A percentile compares a stretch with the other conserved stretches of the same genome.
Evolutionary conservation across 2,888 invertebrate genomes (phyloP).

Genomic region (Coremacera marginata): DNA sequence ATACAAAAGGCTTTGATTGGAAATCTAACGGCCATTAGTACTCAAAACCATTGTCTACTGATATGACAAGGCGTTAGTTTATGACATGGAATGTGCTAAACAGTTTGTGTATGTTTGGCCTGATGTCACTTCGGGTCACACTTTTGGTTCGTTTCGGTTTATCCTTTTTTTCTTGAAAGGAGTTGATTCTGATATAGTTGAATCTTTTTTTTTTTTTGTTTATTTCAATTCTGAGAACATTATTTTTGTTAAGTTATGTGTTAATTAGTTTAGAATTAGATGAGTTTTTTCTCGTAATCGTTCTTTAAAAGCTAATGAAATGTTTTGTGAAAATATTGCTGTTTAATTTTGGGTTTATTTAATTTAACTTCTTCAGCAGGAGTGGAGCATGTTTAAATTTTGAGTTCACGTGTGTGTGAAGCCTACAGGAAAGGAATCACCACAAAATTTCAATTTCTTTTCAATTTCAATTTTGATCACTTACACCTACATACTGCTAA

Average conservation of each 20-base stretch:
- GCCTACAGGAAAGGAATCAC: too few species aligned
- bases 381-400: too few species aligned
- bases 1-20: conserved; percentile 20
- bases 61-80: conserved; percentile 12
- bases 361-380: too few species aligned
- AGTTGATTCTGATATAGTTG: not conserved
- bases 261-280: not conserved
- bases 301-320: not conserved
- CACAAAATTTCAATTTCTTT: too few species aligned
- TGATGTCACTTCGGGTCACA: conserved; percentile 30
- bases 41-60: not conserved
- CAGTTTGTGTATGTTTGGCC: conserved; percentile 19
- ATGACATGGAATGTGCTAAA: conserved; percentile 34
- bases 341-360: too few species aligned
- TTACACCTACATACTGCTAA: too few species aligned
- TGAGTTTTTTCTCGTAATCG: not conserved
- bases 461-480: too few species aligned
- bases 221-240: conserved; percentile 1
- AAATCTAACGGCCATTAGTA: not conserved
- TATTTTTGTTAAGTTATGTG: not conserved
- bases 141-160: conserved; percentile 22
- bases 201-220: not conserved
- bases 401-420: too few species aligned
- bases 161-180: not conserved
- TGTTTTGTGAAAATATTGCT: too few species aligned